Evolutionary conservation across 1,140 invertebrate genomes (phyloP), one percentile per base, ranked within the genome.

Genomic region (Brachionus plicatilis): DNA sequence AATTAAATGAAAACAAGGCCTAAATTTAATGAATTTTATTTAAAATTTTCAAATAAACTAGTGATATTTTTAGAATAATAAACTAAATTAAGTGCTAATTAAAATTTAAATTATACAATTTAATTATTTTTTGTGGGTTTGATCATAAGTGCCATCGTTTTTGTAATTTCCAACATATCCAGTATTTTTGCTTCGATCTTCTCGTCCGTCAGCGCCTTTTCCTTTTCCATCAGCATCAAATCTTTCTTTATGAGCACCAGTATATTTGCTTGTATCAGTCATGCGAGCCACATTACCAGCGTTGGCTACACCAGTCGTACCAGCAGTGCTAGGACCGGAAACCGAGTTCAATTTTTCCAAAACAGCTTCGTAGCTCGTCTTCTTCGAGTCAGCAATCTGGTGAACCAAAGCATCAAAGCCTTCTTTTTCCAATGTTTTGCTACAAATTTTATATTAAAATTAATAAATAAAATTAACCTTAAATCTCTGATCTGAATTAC

Each of bases 271-370:
- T 12, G 88, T 85, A 85, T 91, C 90, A 8, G 96, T 98, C 85
- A 99, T 88, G 79, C 95, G 91, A 83, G 95, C 94, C 2, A 96
- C 94, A 4, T 94, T 92, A 24, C 84, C 86, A 12, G 85, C 86
- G 70, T 86, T 87, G 4, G 85, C 83, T 11, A 83, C 70, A 72
- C 85, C 86, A 37, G 83, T 84, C 5, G 68, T 72, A 12, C 60
- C 60, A 60, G 66, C 68, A 33, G 60, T 53, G 43, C 68, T 75
- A 20, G 83, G 83, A 4, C 83, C 83, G 17, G 45, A 66, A 0
- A 72, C 45, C 3, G 68, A 75, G 53, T 50, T 76, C 4, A 84
- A 45, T 20, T 84, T 72, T 41, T 45, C 27, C 29, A 84, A 12
- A n/a, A 84, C 60, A 12, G 43, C 14, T 56, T 72, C 72, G 27